These are phyloP conservation scores for Coptodon rendalli DNA, from an alignment of 2,113 vertebrate species.

Conservation along the genomic window DNA sequence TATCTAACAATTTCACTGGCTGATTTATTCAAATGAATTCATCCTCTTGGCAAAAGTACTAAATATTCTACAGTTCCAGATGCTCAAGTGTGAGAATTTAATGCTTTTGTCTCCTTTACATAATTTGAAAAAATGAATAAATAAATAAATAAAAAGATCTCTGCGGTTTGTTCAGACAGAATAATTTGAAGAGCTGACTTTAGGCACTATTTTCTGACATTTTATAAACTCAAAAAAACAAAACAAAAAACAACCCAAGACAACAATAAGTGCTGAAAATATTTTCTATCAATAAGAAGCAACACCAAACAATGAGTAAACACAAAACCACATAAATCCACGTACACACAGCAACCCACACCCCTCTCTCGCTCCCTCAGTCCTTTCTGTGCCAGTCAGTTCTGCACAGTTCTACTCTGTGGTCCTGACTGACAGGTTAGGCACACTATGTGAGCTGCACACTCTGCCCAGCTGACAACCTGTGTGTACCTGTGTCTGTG, in stretches of 20 bases:
- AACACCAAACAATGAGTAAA: not conserved
- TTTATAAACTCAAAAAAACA: not conserved
- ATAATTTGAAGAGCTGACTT: not conserved
- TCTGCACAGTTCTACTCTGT: constrained; percentile 27
- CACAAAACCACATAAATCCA: not conserved
- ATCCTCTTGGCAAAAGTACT: not conserved
- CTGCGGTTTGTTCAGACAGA: not conserved
- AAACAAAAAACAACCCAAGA: not conserved
- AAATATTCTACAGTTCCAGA: not conserved
- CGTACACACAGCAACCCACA: not conserved
- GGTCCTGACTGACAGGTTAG: constrained; percentile 34
- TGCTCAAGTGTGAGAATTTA: not conserved
- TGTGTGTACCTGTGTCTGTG: not conserved
- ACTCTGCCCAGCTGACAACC: constrained; percentile 10
- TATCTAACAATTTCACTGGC: not conserved
- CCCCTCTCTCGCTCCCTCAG: not conserved
- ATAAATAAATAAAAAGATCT: not conserved
- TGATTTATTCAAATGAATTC: not conserved
- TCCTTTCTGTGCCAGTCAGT: not conserved
- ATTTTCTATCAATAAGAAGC: not conserved
- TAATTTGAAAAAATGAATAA: not conserved
- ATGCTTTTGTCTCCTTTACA: not conserved
- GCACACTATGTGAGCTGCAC: not conserved
- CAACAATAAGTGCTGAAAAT: not conserved
- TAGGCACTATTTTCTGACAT: not conserved